Base-by-base conservation (phyloP, 2,113 vertebrate genomes). In the Hyla sarda region DNA sequence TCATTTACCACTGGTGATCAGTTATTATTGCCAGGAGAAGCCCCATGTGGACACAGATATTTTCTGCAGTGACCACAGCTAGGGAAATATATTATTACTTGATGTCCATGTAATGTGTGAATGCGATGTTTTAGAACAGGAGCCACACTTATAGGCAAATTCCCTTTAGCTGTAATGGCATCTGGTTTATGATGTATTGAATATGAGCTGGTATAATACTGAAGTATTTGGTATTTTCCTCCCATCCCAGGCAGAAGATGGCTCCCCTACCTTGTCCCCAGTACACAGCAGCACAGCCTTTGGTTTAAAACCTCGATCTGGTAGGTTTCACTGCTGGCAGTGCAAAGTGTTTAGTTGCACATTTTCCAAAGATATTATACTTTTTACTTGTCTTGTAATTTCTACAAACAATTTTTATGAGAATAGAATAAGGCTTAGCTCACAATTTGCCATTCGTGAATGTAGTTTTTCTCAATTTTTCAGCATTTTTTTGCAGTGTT, bases 241-340 rank as follows among this genome's bases (percentile, higher is more conserved):
- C 3, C 58, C 60, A 45, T 67, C 45, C 50, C 90, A 99, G 97
- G 91, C 87, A 87, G 93, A 95, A 56, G 94, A 95, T 82, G 90
- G 82, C 85, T 93, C 91, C 48, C 93, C 95, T 0, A 58, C 89
- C 25, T 13, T 91, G 58, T 95, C 94, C 87, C 93, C 19, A 90
- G 93, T 41, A 88, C 90, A 91, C 21, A 81, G 77, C 88, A 85
- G 91, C 23, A 91, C 93, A 19, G 94, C 95, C 0, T 99, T 98
- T 89, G 97, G 97, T 77, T 93, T 99, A 91, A 98, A 98, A 87
- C 97, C 97, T 14, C 93, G 98, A 76, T 98, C 98, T 93, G 98
- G 98, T 99, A 95, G 95, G 91, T 89, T 80, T 54, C 17, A 48
- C 41, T 30, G 47, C 25, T 14, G 14, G 37, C 3, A 21, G 34